Evolutionary conservation across 2,797 vertebrate species (phyloP).

Genomic region (Glossophaga mutica): DNA sequence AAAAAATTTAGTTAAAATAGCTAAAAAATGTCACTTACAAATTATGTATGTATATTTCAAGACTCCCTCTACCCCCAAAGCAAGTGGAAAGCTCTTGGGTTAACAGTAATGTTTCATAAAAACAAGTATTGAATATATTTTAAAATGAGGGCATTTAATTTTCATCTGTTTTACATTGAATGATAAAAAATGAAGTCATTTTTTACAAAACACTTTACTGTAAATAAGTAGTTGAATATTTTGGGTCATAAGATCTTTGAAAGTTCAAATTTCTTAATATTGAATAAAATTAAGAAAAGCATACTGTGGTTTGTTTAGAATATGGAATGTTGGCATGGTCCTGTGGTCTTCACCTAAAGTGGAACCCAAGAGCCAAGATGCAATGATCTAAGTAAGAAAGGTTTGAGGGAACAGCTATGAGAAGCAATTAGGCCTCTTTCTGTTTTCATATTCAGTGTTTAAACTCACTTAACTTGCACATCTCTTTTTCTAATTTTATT

Average conservation of each 20-base stretch:
- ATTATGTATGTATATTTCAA: not conserved
- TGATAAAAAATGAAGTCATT: not conserved
- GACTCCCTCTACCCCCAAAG: not conserved
- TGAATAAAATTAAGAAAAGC: constrained; percentile 5
- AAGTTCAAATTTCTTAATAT: constrained; percentile 9
- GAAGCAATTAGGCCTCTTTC: not conserved
- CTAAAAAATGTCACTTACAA: not conserved
- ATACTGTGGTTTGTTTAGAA: not conserved
- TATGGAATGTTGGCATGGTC: not conserved
- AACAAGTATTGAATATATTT: not conserved
- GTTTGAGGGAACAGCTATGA: not conserved
- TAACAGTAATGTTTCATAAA: constrained; percentile 17
- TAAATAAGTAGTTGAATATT: not conserved
- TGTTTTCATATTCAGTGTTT: constrained; percentile 9
- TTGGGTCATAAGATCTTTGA: not conserved
- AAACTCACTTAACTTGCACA: not conserved
- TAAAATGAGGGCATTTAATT: constrained; percentile 1
- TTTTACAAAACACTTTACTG: not conserved
- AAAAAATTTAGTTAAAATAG: constrained; percentile 24
- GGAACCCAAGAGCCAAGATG: not conserved
- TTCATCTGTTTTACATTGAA: not conserved
- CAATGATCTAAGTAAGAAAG: not conserved
- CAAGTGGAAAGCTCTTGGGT: not conserved
- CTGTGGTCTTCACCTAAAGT: not conserved
- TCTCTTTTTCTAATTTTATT: constrained; percentile 33